A percentile compares a stretch with the other conserved stretches of the same genome.
Evolutionary conservation across 2,888 invertebrate genomes (phyloP).

Genomic region (Metacarcinus magister): DNA sequence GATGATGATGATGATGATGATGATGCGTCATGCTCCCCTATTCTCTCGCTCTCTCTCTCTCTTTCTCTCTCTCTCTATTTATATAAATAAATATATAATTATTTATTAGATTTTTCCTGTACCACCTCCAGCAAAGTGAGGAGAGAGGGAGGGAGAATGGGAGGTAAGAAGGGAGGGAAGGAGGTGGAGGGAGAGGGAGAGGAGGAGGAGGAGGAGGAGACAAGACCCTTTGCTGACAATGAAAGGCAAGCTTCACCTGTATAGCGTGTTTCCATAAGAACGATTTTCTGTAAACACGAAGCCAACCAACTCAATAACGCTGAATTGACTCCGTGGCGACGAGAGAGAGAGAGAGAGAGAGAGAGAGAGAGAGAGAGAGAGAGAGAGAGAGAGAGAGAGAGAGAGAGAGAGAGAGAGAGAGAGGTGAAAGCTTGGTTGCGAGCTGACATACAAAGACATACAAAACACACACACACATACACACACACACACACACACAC

Average conservation of each 20-base stretch:
- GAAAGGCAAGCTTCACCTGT: not conserved
- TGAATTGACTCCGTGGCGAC: constrained; percentile 26
- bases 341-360: constrained; percentile 5
- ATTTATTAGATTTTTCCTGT: too few relatives aligned
- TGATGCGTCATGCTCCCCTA: too few relatives aligned
- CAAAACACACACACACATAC: not conserved
- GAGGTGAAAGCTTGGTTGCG: too few relatives aligned
- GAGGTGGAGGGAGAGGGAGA: not conserved
- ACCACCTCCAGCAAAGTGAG: not conserved
- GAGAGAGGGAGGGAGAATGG: not conserved
- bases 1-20: too few relatives aligned
- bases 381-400: constrained; percentile 8
- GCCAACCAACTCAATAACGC: constrained; percentile 6
- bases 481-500: constrained; percentile 40
- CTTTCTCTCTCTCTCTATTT: too few relatives aligned
- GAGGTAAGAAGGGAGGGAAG: too few relatives aligned
- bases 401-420: not conserved
- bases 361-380: not conserved
- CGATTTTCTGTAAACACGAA: not conserved
- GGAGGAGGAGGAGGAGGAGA: not conserved
- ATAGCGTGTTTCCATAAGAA: not conserved
- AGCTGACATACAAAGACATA: not conserved
- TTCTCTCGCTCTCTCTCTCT: too few relatives aligned
- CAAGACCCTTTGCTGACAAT: not conserved
- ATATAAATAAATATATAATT: too few relatives aligned